These are phyloP conservation scores for Paramuricea clavata DNA, from an alignment of 92 coral and sea anemone genomes.

Conservation along the genomic window DNA sequence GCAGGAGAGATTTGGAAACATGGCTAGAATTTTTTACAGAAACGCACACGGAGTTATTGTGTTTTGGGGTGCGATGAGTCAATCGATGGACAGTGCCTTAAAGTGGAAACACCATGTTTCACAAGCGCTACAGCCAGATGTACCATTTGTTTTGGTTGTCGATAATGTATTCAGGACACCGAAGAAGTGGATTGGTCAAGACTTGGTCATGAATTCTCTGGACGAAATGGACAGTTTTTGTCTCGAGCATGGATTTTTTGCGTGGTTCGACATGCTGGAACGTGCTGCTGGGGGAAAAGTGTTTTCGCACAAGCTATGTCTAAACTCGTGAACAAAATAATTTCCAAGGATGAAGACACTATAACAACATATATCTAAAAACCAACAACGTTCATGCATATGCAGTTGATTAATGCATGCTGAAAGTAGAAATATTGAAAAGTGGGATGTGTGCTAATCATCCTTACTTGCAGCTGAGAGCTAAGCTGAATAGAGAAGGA, in stretches of 20 bases:
- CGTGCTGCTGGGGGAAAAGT: conserved; percentile 78
- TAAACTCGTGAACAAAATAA: conserved; percentile 54
- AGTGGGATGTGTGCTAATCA: no score
- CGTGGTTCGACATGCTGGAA: conserved; percentile 75
- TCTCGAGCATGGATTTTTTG: conserved; percentile 61
- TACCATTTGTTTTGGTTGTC: conserved; percentile 74
- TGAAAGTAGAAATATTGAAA: no score
- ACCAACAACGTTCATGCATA: no score
- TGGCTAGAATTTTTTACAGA: conserved; percentile 36
- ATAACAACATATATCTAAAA: no score
- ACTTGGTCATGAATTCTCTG: conserved; percentile 56
- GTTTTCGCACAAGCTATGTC: conserved; percentile 78
- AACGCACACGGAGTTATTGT: conserved; percentile 71
- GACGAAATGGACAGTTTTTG: conserved; percentile 74
- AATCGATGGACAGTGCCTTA: conserved; percentile 66
- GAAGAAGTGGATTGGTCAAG: conserved; percentile 72
- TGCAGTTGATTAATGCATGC: no score
- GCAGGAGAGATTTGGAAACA: conserved; percentile 50
- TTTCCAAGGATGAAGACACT: background rate
- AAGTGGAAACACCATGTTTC: conserved; percentile 62
- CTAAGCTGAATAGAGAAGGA: no score
- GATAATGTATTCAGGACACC: conserved; percentile 71
- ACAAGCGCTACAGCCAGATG: conserved; percentile 12
- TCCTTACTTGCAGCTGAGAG: no score
- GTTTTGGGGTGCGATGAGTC: conserved; percentile 80